A percentile compares a stretch with the other conserved stretches of the same genome.
phyloP scores from a whole-genome alignment of 2,113 vertebrate species.

The Lasiurus cinereus region DNA sequence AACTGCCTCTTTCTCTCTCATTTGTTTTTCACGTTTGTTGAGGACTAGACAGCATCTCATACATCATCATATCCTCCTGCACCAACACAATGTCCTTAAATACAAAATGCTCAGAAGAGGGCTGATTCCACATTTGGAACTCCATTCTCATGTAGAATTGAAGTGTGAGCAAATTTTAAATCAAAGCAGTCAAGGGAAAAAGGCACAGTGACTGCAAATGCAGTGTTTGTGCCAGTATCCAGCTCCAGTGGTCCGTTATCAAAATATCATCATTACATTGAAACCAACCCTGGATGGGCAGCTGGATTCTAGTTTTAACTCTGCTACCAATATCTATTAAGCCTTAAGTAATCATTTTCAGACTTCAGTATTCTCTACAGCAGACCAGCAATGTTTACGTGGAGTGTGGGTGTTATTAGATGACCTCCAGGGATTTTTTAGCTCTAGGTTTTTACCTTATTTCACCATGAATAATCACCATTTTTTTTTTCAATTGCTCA shows the following conservation, averaged over 20 bases:
- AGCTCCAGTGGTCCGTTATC: not conserved
- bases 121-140: not conserved
- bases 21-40: not conserved
- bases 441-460: not conserved
- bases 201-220: not conserved
- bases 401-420: not conserved
- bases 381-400: not conserved
- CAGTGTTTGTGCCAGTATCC: too few species aligned
- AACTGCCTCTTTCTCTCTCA: not conserved
- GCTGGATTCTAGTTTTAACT: not conserved
- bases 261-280: not conserved
- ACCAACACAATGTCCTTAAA: not conserved
- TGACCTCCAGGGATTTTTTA: not conserved
- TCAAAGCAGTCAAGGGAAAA: not conserved
- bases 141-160: not conserved
- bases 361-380: not conserved
- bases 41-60: not conserved
- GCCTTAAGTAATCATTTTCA: not conserved
- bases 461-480: not conserved
- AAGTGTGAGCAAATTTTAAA: constrained; percentile 1
- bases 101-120: not conserved
- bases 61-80: not conserved
- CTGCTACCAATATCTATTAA: not conserved
- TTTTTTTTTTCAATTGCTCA: not conserved
- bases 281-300: not conserved